Base-by-base conservation (phyloP, 2,888 invertebrate species). In the Hemaris fuciformis region DNA sequence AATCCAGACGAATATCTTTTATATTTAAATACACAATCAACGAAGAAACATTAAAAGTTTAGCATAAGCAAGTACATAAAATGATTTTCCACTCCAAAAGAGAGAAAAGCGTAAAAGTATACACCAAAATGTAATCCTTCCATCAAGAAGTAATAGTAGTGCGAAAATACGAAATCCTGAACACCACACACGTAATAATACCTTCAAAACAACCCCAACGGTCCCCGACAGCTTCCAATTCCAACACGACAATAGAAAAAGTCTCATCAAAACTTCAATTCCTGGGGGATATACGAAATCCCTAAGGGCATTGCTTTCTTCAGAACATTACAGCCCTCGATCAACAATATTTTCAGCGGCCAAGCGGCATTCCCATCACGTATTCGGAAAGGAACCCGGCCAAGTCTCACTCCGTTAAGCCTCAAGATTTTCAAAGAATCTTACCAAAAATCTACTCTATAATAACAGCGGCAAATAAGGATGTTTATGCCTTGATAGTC, bases 291-390 rank as follows among this genome's bases (percentile, higher is more conserved):
- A 53, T 18, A 31, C 4, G 53, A 27, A 53, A 53, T 53, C 53
- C 53, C 53, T 2, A 18, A 10, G 53, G 53, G 18, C 31, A 27
- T 27, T 31, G 31, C 18, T 31, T 53, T n/a, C 53, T 53, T 53
- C 18, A n/a, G 27, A 18, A 31, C 53, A 27, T 18, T 48, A 53
- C 31, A 8, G 53, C 27, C 22, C 10, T 31, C 31, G 15, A 46
- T 48, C n/a, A 42, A 31, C 25, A 15, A 41, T 46, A 34, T 27
- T 48, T 60, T n/a, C 38, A 38, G 1, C 5, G 34, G 34, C 13
- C 22, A 23, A 8, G 18, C 27, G 8, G 59, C 60, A 72, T 70
- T 69, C 59, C 61, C 64, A 69, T 72, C 72, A 72, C 72, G 72
- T 69, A 56, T 62, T 57, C 15, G 60, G 64, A 64, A 68, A 72